Conservation (phyloP, 1,140 invertebrate genomes). For the Drosophila watanabei region DNA sequence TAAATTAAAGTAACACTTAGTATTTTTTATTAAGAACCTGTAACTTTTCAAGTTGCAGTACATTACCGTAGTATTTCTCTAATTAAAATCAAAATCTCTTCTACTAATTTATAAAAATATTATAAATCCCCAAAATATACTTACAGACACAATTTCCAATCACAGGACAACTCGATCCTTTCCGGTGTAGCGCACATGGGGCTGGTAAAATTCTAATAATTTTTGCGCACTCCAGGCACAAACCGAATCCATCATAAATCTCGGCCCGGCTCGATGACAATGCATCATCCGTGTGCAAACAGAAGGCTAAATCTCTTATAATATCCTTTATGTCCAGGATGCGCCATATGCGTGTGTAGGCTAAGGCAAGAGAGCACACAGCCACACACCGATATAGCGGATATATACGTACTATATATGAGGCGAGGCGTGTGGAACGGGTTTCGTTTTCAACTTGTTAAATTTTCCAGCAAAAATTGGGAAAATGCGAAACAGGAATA, state of each 20-base stretch:
- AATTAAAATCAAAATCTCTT: rapidly evolving
- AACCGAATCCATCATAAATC: conserved; percentile 85
- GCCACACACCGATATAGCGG: background rate
- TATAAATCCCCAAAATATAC: background rate
- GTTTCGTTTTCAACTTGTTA: conserved; percentile 41
- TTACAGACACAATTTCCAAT: background rate
- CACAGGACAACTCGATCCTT: conserved; percentile 21
- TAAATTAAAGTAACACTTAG: background rate
- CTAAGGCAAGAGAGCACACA: conserved; percentile 65
- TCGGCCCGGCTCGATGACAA: conserved; percentile 85
- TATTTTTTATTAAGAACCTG: background rate
- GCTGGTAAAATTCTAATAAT: conserved; percentile 77
- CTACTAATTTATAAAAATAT: background rate
- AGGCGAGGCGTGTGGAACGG: background rate
- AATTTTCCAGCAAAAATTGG: conserved; percentile 42
- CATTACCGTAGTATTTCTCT: too few relatives aligned
- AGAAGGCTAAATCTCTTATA: conserved; percentile 84
- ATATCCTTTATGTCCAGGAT: conserved; percentile 85
- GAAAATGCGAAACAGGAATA: background rate
- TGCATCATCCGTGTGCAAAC: conserved; percentile 85
- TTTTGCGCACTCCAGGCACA: conserved; percentile 82
- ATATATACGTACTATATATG: conserved; percentile 7
- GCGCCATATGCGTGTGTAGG: conserved; percentile 79
- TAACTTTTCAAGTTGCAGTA: background rate
- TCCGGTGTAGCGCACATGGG: conserved; percentile 43